Evolutionary conservation across 92 coral and sea anemone species (phyloP).

Genomic region (Pocillopora meandrina): DNA sequence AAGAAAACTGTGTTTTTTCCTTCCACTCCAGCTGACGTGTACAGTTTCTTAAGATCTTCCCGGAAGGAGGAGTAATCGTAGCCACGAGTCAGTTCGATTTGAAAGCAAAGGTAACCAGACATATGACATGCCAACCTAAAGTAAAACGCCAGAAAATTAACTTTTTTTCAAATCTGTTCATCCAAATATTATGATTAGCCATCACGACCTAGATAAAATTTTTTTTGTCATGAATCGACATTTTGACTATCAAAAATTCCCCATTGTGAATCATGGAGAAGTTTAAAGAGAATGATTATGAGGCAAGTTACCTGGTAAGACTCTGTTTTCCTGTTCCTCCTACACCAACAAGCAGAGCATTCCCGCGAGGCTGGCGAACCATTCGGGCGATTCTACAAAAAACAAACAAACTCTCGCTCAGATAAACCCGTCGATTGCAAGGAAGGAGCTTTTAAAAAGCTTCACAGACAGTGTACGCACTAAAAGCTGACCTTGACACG

Average conservation of each 20-base stretch:
- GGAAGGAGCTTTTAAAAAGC: background rate
- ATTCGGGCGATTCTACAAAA: slow-evolving; percentile 89
- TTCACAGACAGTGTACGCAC: too few relatives aligned
- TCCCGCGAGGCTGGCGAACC: slow-evolving; percentile 99
- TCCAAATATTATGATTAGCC: too few relatives aligned
- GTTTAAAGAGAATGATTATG: too few relatives aligned
- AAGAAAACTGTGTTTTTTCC: slow-evolving; percentile 94
- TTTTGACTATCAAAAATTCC: background rate
- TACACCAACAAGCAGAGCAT: slow-evolving; percentile 95
- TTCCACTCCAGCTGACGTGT: slow-evolving; percentile 89
- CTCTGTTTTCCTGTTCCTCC: slow-evolving; percentile 99
- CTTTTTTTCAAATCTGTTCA: too few relatives aligned
- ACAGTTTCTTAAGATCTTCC: slow-evolving; percentile 91
- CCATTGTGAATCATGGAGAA: background rate
- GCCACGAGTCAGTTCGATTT: slow-evolving; percentile 98
- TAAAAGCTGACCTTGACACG: slow-evolving; percentile 75
- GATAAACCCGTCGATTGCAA: background rate
- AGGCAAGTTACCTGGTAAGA: slow-evolving; percentile 74
- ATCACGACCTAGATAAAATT: too few relatives aligned
- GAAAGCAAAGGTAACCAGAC: slow-evolving; percentile 95
- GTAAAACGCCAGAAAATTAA: background rate
- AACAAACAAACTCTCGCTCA: background rate
- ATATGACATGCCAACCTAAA: slow-evolving; percentile 93
- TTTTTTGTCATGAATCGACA: too few relatives aligned
- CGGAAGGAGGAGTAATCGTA: slow-evolving; percentile 93